phyloP scores from a whole-genome alignment of 2,113 vertebrate genomes.

The Plestiodon gilberti region DNA sequence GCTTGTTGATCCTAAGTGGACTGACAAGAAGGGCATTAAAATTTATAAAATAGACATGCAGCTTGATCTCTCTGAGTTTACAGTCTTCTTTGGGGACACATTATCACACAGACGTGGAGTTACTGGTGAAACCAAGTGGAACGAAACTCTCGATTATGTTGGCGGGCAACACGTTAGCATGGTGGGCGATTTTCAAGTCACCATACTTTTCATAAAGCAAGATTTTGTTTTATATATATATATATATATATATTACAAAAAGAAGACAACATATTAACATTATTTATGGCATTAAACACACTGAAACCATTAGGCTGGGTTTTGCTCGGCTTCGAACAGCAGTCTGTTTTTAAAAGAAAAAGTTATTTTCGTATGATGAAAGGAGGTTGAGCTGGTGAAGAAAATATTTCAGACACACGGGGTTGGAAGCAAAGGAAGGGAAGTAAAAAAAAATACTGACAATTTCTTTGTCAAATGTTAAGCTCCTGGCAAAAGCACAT shows the following conservation, averaged over 20 bases:
- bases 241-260: too few species aligned
- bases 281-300: slow-evolving; percentile 1
- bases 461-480: slow-evolving; percentile 80
- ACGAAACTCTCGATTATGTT: slow-evolving; percentile 36
- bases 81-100: slow-evolving; percentile 7
- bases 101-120: background rate
- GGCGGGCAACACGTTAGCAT: slow-evolving; percentile 25
- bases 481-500: slow-evolving; percentile 78
- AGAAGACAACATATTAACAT: background rate
- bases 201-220: background rate
- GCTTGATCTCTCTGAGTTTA: slow-evolving; percentile 9
- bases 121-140: slow-evolving; percentile 13
- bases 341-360: background rate
- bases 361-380: background rate
- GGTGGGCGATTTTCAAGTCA: background rate
- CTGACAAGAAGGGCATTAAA: slow-evolving; percentile 8
- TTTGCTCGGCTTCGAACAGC: slow-evolving; percentile 18
- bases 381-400: slow-evolving; percentile 7
- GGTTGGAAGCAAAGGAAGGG: background rate
- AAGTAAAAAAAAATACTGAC: slow-evolving; percentile 54
- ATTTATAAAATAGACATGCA: background rate
- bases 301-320: background rate
- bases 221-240: too few species aligned
- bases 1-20: background rate
- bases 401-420: slow-evolving; percentile 11